Conservation (phyloP, 2,888 invertebrate species). For the Monoplex corrugatus region DNA sequence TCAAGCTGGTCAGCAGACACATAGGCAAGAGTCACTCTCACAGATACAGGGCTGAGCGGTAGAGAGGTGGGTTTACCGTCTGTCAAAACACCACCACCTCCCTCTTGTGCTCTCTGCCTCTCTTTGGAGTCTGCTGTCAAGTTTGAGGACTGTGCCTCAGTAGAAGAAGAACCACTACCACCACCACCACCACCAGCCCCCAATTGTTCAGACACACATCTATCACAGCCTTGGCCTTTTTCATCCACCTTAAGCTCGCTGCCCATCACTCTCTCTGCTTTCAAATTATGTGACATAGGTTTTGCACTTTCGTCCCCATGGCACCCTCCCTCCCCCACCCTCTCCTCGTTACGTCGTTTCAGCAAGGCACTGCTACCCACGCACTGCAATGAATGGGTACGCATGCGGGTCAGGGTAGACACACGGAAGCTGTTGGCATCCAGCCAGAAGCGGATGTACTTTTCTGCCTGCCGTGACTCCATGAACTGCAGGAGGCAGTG, state of each 20-base stretch:
- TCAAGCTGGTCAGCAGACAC: background rate
- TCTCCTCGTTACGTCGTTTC: constrained; percentile 48
- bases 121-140: background rate
- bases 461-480: constrained; percentile 86
- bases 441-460: constrained; percentile 83
- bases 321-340: background rate
- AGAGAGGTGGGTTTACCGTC: background rate
- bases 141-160: background rate
- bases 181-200: background rate
- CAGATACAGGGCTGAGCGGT: background rate
- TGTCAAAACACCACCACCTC: background rate
- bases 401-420: constrained; percentile 72
- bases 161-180: background rate
- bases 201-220: background rate
- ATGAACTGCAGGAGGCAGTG: constrained; percentile 93
- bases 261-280: background rate
- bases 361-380: constrained; percentile 51
- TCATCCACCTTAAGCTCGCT: background rate
- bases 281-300: background rate
- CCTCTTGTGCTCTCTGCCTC: too few relatives aligned
- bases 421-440: constrained; percentile 83
- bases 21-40: background rate
- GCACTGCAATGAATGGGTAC: constrained; percentile 68
- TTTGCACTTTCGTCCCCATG: background rate
- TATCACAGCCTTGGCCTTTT: background rate